A percentile compares a stretch with the other conserved stretches of the same genome.
These are phyloP conservation scores for Amniataba percoides DNA, from an alignment of 2,797 vertebrate species.

Conservation along the genomic window DNA sequence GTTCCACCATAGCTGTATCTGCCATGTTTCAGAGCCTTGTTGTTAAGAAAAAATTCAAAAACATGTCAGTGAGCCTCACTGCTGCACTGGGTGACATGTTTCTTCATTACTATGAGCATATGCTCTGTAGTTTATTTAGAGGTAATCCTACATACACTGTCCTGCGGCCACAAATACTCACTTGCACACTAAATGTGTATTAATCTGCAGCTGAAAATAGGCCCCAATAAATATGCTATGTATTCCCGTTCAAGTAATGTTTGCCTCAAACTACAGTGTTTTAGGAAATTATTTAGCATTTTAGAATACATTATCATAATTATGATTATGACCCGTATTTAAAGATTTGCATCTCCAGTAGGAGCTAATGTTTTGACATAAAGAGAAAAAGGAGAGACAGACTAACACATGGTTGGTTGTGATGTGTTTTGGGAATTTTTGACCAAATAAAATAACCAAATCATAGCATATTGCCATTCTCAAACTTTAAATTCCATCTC, in stretches of 20 bases:
- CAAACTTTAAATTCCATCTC: conserved; percentile 11
- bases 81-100: background rate
- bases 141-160: conserved; percentile 1
- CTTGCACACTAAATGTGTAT: background rate
- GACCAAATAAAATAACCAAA: background rate
- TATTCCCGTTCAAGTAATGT: background rate
- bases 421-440: background rate
- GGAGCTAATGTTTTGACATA: background rate
- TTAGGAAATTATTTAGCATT: background rate
- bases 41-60: background rate
- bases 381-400: background rate
- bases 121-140: conserved; percentile 4
- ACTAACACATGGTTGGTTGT: background rate
- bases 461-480: background rate
- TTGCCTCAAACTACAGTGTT: background rate
- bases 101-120: conserved; percentile 4
- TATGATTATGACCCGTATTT: background rate
- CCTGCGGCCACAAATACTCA: background rate
- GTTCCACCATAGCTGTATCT: background rate
- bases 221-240: background rate
- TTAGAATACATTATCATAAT: background rate
- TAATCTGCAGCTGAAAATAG: conserved; percentile 6
- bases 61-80: background rate
- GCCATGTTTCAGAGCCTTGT: background rate
- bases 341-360: background rate